Evolutionary conservation across 1,140 invertebrate species (phyloP).

Genomic region (Drosophila leontia): DNA sequence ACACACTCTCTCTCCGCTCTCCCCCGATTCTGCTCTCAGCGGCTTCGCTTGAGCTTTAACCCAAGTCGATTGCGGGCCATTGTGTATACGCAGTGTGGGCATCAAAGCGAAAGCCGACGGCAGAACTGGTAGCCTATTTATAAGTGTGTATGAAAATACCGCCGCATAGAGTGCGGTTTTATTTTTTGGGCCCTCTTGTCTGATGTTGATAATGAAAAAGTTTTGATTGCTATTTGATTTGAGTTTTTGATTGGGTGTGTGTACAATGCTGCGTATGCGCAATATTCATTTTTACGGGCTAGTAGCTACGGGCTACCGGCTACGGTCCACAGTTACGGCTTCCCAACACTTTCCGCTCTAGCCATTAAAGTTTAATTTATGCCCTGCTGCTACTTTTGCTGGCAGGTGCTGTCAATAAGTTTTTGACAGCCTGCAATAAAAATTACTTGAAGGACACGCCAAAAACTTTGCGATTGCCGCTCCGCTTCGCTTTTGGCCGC

Average conservation of each 20-base stretch:
- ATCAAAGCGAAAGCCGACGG: slow-evolving; percentile 69
- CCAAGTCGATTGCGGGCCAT: slow-evolving; percentile 51
- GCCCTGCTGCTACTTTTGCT: slow-evolving; percentile 49
- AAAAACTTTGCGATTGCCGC: slow-evolving; percentile 53
- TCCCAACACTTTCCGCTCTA: slow-evolving; percentile 30
- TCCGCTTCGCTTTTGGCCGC: slow-evolving; percentile 1
- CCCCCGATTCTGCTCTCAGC: slow-evolving; percentile 10
- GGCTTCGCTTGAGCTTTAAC: slow-evolving; percentile 36
- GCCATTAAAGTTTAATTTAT: slow-evolving; percentile 64
- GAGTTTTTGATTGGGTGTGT: slow-evolving; percentile 65
- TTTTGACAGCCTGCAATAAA: slow-evolving; percentile 61
- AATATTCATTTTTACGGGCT: slow-evolving; percentile 47
- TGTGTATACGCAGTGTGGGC: slow-evolving; percentile 68
- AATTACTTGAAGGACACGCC: slow-evolving; percentile 54
- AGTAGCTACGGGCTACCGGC: slow-evolving; percentile 24
- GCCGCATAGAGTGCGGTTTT: slow-evolving; percentile 54
- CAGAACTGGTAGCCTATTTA: slow-evolving; percentile 72
- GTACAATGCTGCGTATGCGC: slow-evolving; percentile 62
- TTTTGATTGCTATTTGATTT: slow-evolving; percentile 82
- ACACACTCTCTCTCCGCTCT: neutral
- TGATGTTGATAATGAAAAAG: slow-evolving; percentile 76
- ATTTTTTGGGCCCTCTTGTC: slow-evolving; percentile 35
- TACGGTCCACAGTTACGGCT: neutral
- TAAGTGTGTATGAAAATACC: slow-evolving; percentile 53
- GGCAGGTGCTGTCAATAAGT: slow-evolving; percentile 67